These are phyloP conservation scores for Henricia sp. DNA, from an alignment of 53 echinoderm and acorn worm species.

Conservation along the genomic window DNA sequence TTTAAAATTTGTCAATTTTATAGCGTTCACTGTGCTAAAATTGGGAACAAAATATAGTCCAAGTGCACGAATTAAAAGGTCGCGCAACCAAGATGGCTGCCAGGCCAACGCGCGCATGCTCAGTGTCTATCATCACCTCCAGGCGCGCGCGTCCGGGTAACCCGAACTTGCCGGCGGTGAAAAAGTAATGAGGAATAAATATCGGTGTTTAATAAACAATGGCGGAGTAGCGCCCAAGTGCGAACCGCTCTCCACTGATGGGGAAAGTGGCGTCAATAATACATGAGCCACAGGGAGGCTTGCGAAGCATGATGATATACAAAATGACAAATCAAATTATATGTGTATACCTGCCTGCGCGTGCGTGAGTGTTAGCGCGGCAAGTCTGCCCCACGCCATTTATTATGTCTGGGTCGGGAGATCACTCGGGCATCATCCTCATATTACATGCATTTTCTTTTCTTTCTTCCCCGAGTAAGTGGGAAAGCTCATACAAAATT, in stretches of 20 bases:
- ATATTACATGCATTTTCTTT: neutral
- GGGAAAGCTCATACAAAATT: slow-evolving; percentile 31
- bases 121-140: neutral
- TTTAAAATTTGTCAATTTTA: too few relatives aligned
- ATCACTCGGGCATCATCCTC: slow-evolving; percentile 3
- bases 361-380: too few relatives aligned
- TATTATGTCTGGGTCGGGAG: slow-evolving; percentile 11
- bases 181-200: slow-evolving; percentile 51
- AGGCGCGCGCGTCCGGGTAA: neutral
- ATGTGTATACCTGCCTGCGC: neutral
- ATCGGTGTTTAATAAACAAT: slow-evolving; percentile 45
- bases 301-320: neutral
- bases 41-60: too few relatives aligned
- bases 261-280: slow-evolving; percentile 26
- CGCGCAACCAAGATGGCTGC: slow-evolving; percentile 8
- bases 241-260: slow-evolving; percentile 3
- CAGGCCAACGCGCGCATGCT: neutral
- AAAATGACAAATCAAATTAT: slow-evolving; percentile 56
- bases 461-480: neutral
- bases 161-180: slow-evolving; percentile 15
- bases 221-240: neutral
- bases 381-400: neutral
- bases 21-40: too few relatives aligned
- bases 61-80: too few relatives aligned
- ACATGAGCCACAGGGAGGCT: neutral